Evolutionary conservation across 1,140 invertebrate species (phyloP).

Genomic region (Stratiolaelaps scimitus): DNA sequence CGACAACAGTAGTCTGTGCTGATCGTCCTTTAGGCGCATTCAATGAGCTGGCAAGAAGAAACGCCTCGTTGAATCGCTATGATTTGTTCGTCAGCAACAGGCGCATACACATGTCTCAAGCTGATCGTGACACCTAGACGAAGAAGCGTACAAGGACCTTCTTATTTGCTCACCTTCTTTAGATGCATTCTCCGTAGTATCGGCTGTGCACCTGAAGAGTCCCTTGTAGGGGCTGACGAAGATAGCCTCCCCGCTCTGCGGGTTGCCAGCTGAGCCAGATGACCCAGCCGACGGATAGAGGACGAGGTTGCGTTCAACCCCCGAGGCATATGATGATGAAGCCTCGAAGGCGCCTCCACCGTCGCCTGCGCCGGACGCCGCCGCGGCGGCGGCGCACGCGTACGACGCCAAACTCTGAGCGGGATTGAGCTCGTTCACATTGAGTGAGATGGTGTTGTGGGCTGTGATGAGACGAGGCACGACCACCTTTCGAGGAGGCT

Average conservation of each 20-base stretch:
- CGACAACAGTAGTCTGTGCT: too few species aligned
- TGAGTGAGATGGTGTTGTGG: constrained; percentile 11
- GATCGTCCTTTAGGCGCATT: too few species aligned
- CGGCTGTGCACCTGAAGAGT: constrained; percentile 25
- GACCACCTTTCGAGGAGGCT: constrained; percentile 15
- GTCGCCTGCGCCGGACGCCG: constrained; percentile 8
- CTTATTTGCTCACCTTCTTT: constrained; percentile 19
- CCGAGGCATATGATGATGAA: constrained; percentile 13
- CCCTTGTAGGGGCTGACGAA: constrained; percentile 28
- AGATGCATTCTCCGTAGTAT: constrained; percentile 25
- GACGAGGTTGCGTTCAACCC: constrained; percentile 11
- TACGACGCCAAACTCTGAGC: constrained; percentile 5
- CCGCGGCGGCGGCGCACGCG: background rate
- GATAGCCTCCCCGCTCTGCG: constrained; percentile 3
- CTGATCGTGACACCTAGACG: background rate
- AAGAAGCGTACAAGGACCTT: too few species aligned
- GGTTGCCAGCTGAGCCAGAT: background rate
- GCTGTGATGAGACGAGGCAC: constrained; percentile 22
- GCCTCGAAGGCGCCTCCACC: constrained; percentile 24
- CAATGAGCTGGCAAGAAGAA: too few species aligned
- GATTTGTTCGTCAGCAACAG: too few species aligned
- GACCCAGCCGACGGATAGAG: constrained; percentile 17
- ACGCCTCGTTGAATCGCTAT: too few species aligned
- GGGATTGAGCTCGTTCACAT: constrained; percentile 24
- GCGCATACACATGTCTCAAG: too few species aligned